A percentile compares a stretch with the other conserved stretches of the same genome.
phyloP scores from a whole-genome alignment of 92 coral and sea anemone species.

The Phenganax stokvisi region DNA sequence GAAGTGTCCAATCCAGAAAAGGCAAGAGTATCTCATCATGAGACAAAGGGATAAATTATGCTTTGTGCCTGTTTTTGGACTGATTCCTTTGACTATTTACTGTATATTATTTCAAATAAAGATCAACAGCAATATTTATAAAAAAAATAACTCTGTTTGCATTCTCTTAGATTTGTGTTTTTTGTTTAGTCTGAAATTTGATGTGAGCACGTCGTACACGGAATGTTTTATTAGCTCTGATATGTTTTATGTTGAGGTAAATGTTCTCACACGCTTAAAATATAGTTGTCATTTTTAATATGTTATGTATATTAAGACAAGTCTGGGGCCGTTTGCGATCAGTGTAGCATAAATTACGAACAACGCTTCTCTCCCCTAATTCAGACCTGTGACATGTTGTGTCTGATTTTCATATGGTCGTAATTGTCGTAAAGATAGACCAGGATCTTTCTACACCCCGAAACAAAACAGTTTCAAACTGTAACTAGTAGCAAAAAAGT shows the following conservation, averaged over 20 bases:
- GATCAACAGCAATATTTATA: neutral
- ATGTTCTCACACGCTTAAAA: neutral
- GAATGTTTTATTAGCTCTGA: slow-evolving; percentile 96
- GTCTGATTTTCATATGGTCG: too few relatives aligned
- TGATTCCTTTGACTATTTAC: slow-evolving; percentile 1
- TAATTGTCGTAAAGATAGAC: too few relatives aligned
- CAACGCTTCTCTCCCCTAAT: too few relatives aligned
- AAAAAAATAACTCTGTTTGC: too few relatives aligned
- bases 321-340: too few relatives aligned
- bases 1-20: neutral
- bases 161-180: neutral
- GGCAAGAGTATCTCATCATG: too few relatives aligned
- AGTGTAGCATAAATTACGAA: too few relatives aligned
- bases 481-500: too few relatives aligned
- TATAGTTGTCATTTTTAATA: neutral
- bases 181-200: slow-evolving; percentile 68
- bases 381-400: too few relatives aligned
- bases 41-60: neutral
- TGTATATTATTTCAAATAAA: too few relatives aligned
- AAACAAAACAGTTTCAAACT: too few relatives aligned
- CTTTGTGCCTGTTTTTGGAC: neutral
- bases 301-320: neutral
- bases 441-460: too few relatives aligned
- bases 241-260: slow-evolving; percentile 99
- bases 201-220: slow-evolving; percentile 77